These are phyloP conservation scores for Bothrops jararaca DNA, from an alignment of 2,113 vertebrate species.

Conservation along the genomic window DNA sequence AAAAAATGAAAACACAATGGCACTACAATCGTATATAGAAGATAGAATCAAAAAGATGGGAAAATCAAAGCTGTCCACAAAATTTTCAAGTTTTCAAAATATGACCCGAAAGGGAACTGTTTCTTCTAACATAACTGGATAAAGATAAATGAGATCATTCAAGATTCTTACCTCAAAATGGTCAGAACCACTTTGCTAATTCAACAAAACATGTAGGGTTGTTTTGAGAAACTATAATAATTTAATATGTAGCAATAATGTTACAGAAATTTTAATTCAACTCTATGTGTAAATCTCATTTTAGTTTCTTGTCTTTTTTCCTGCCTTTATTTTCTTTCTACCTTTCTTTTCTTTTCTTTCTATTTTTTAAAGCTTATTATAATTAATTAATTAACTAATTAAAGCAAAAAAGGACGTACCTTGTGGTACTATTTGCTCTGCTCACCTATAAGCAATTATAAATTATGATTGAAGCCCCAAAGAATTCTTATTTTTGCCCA, in stretches of 20 bases:
- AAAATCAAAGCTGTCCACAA: background rate
- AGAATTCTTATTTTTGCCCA: background rate
- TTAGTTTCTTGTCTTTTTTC: background rate
- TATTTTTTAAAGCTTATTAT: background rate
- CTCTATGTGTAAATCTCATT: background rate
- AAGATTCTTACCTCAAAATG: background rate
- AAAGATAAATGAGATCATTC: background rate
- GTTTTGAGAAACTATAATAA: background rate
- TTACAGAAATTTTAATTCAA: background rate
- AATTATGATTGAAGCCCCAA: constrained; percentile 13
- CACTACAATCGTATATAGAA: background rate
- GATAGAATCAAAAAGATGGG: background rate
- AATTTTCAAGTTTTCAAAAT: background rate
- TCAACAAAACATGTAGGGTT: background rate
- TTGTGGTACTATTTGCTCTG: background rate
- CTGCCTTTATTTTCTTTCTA: background rate
- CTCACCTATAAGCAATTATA: constrained; percentile 39
- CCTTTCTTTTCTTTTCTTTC: background rate
- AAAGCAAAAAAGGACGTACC: background rate
- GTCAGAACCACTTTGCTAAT: background rate
- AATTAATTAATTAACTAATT: background rate
- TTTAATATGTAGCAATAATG: background rate
- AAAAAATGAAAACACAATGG: background rate
- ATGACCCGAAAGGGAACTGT: background rate
- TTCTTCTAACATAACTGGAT: background rate